Evolutionary conservation across 2,888 invertebrate genomes (phyloP).

Genomic region (Corythucha ciliata): DNA sequence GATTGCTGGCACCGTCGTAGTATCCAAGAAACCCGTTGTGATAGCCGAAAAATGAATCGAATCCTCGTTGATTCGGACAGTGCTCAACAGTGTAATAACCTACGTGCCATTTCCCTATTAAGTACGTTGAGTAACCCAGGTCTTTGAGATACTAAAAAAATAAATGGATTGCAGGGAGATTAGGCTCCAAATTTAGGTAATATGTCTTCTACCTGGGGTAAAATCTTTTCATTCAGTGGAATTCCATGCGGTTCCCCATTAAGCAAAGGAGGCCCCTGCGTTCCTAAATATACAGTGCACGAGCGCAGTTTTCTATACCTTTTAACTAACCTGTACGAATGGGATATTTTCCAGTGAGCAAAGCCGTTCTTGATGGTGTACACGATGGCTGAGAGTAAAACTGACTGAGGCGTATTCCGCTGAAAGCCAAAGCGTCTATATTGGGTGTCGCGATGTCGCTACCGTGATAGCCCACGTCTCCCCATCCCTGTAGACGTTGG

Average conservation of each 20-base stretch:
- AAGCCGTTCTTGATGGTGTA: slow-evolving; percentile 71
- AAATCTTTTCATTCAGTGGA: no score
- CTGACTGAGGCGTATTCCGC: slow-evolving; percentile 72
- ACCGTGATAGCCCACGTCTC: slow-evolving; percentile 84
- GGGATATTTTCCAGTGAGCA: slow-evolving; percentile 79
- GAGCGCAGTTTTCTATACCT: neutral
- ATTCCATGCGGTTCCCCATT: no score
- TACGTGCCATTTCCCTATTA: slow-evolving; percentile 85
- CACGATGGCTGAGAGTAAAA: slow-evolving; percentile 80
- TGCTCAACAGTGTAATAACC: slow-evolving; percentile 63
- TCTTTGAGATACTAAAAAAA: slow-evolving; percentile 47
- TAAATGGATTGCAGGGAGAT: no score
- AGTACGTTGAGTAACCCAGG: slow-evolving; percentile 64
- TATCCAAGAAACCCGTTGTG: slow-evolving; percentile 67
- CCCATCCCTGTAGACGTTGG: slow-evolving; percentile 93
- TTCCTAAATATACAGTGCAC: no score
- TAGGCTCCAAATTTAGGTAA: no score
- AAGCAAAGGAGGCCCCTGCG: no score
- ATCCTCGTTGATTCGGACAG: slow-evolving; percentile 64
- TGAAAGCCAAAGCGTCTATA: slow-evolving; percentile 74
- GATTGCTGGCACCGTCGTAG: slow-evolving; percentile 51
- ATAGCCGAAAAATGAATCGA: slow-evolving; percentile 69
- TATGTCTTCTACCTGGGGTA: no score
- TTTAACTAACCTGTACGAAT: slow-evolving; percentile 58
- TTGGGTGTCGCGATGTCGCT: slow-evolving; percentile 82